Percentiles rank a stretch among this genome's conserved stretches.
These are phyloP conservation scores for Plecotus auritus DNA, from an alignment of 2,113 vertebrate species.

Conservation along the genomic window DNA sequence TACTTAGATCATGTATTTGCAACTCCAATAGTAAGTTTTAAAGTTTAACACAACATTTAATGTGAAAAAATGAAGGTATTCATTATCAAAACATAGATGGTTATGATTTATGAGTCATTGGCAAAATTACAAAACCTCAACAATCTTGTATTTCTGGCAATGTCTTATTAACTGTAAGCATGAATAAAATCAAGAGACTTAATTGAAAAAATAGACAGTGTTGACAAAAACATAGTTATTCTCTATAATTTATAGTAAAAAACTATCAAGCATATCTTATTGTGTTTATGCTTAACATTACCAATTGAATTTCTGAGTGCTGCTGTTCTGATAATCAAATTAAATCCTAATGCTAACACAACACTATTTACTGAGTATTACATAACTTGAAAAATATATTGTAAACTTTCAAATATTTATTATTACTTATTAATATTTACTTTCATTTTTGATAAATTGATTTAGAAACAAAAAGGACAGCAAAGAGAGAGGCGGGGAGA, in stretches of 20 bases:
- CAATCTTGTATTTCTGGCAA: conserved; percentile 44
- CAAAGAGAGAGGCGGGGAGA: background rate
- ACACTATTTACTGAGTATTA: background rate
- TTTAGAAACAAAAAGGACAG: background rate
- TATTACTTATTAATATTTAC: background rate
- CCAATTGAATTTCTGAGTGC: conserved; percentile 21
- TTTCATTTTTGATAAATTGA: background rate
- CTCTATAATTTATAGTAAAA: background rate
- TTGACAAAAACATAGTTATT: background rate
- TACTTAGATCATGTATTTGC: conserved; percentile 62
- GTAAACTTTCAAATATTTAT: background rate
- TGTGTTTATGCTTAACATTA: conserved; percentile 24
- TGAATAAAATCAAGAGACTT: conserved; percentile 41
- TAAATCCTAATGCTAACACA: background rate
- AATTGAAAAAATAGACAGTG: conserved; percentile 15
- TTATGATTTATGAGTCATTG: conserved; percentile 65
- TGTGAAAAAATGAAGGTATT: conserved; percentile 60
- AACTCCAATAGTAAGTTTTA: conserved; percentile 61
- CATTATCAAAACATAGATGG: conserved; percentile 68
- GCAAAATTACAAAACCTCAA: conserved; percentile 63
- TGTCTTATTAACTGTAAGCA: conserved; percentile 62
- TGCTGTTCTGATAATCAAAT: background rate
- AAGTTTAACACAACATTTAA: conserved; percentile 57
- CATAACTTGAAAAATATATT: background rate
- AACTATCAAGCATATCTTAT: background rate